A percentile compares a stretch with the other conserved stretches of the same genome.
Conservation (phyloP, 1,140 invertebrate species). For the Sinonovacula constricta region DNA sequence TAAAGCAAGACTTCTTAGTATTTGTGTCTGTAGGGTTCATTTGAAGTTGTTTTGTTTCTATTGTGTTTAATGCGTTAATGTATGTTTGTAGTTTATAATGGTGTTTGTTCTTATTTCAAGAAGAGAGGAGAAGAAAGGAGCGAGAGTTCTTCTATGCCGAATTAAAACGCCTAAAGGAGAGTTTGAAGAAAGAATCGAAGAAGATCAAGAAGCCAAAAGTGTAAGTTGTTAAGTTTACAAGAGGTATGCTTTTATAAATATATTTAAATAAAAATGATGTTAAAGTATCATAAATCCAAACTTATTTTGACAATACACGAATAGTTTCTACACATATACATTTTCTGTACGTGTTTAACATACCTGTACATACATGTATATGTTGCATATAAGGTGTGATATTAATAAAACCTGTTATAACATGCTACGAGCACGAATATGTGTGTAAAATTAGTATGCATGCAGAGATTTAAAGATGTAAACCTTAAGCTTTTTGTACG, state of each 20-base stretch:
- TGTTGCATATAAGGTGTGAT: no score
- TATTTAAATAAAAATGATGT: no score
- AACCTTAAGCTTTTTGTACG: neutral
- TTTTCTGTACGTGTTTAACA: no score
- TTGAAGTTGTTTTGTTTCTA: neutral
- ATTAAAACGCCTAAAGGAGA: constrained; percentile 50
- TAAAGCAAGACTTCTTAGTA: constrained; percentile 1
- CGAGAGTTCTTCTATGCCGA: constrained; percentile 53
- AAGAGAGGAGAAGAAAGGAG: constrained; percentile 36
- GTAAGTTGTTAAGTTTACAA: no score
- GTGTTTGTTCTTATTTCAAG: neutral
- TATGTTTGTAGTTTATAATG: neutral
- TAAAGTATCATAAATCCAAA: no score
- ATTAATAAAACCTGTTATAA: no score
- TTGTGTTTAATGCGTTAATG: neutral
- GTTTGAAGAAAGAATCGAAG: constrained; percentile 51
- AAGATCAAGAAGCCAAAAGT: constrained; percentile 58
- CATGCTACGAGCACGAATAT: no score
- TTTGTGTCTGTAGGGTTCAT: neutral
- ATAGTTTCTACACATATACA: no score
- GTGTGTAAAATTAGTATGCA: no score
- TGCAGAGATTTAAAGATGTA: neutral
- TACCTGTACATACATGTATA: no score
- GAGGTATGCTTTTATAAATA: no score
- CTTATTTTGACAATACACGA: no score